These are phyloP conservation scores for Felis chaus DNA, from an alignment of 2,113 vertebrate genomes.

Conservation along the genomic window DNA sequence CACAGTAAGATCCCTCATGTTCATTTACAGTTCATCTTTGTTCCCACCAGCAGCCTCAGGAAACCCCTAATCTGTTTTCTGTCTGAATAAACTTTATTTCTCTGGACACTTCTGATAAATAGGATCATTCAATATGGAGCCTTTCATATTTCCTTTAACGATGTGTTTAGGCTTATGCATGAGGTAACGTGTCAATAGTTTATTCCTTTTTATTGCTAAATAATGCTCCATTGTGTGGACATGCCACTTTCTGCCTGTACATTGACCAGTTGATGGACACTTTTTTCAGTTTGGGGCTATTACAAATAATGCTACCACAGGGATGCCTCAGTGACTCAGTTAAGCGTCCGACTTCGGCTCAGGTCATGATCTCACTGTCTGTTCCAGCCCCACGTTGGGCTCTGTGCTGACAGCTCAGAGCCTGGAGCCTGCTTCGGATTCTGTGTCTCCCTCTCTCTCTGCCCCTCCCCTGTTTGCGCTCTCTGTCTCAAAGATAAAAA, in stretches of 20 bases:
- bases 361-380: no score
- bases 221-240: neutral
- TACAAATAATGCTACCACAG: neutral
- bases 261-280: neutral
- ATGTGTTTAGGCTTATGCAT: neutral
- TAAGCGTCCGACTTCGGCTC: no score
- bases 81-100: conserved; percentile 25
- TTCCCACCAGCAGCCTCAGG: neutral
- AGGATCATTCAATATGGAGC: neutral
- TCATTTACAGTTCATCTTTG: neutral
- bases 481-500: no score
- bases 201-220: conserved; percentile 21
- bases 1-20: neutral
- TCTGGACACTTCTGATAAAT: neutral
- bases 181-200: neutral
- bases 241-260: neutral
- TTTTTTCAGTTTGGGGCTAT: neutral
- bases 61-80: conserved; percentile 30
- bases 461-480: no score
- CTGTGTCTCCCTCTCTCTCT: no score
- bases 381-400: no score
- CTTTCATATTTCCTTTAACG: neutral
- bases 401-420: no score
- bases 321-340: no score
- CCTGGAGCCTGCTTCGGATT: no score